Evolutionary conservation across 2,113 vertebrate genomes (phyloP).

Genomic region (Gobio gobio): DNA sequence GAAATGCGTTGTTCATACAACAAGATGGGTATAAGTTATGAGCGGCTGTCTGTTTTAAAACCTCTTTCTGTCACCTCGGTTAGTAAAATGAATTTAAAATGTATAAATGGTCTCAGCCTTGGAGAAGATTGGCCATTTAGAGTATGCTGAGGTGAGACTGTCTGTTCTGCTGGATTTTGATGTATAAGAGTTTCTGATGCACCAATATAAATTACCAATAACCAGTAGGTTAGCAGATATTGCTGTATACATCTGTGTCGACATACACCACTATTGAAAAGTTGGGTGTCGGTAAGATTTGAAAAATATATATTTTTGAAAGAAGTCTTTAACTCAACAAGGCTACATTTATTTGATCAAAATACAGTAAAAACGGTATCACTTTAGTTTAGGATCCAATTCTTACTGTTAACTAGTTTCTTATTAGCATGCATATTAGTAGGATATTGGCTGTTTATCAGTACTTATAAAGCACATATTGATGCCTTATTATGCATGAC

Average conservation of each 20-base stretch:
- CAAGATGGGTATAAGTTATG: slow-evolving; percentile 46
- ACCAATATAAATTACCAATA: neutral
- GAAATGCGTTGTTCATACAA: slow-evolving; percentile 41
- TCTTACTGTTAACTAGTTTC: too few relatives aligned
- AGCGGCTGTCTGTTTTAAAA: slow-evolving; percentile 40
- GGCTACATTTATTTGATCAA: neutral
- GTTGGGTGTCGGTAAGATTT: too few relatives aligned
- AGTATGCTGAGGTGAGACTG: slow-evolving; percentile 8
- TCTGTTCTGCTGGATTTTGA: slow-evolving; percentile 6
- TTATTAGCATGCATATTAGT: too few relatives aligned
- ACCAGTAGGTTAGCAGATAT: neutral
- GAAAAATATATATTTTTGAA: neutral
- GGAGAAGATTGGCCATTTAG: slow-evolving; percentile 41
- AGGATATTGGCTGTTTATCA: too few relatives aligned
- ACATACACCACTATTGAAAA: neutral
- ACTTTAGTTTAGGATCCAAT: too few relatives aligned
- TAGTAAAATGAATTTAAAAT: slow-evolving; percentile 43
- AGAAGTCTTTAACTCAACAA: neutral
- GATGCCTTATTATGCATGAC: too few relatives aligned
- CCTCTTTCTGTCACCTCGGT: slow-evolving; percentile 24
- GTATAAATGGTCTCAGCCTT: slow-evolving; percentile 31
- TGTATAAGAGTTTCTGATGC: neutral
- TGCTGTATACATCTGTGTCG: neutral
- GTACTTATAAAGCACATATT: too few relatives aligned
- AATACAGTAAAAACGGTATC: neutral